Evolutionary conservation across 1,140 invertebrate genomes (phyloP).

Genomic region (Ephestia elutella): DNA sequence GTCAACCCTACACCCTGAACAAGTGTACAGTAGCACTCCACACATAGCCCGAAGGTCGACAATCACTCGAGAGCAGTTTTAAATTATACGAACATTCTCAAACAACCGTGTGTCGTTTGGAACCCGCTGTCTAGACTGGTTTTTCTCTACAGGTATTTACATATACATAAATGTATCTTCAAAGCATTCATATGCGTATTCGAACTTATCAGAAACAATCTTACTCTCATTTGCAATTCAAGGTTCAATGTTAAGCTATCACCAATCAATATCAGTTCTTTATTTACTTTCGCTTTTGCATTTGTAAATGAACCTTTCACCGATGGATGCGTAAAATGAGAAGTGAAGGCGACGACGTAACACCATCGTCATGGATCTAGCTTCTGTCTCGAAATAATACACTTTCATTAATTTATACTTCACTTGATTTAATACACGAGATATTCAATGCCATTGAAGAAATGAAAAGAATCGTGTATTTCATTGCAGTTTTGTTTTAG

Average conservation of each 20-base stretch:
- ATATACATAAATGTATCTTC: no score
- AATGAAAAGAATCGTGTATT: no score
- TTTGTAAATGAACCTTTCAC: conserved; percentile 44
- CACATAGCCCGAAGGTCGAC: conserved; percentile 18
- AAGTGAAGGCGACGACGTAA: conserved; percentile 32
- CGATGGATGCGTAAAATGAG: conserved; percentile 21
- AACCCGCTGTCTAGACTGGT: conserved; percentile 36
- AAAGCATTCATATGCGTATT: background rate
- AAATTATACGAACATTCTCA: conserved; percentile 16
- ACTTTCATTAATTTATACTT: background rate
- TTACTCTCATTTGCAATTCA: conserved; percentile 7
- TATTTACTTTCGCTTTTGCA: conserved; percentile 18
- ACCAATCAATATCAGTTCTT: background rate
- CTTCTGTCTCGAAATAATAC: background rate
- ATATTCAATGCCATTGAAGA: no score
- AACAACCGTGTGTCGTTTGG: conserved; percentile 18
- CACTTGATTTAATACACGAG: background rate
- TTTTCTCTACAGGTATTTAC: conserved; percentile 37
- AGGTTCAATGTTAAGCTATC: conserved; percentile 10
- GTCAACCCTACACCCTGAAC: conserved; percentile 7
- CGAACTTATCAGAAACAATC: background rate
- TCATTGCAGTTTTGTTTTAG: no score
- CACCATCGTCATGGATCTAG: background rate
- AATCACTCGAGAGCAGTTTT: conserved; percentile 20
- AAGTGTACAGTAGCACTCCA: conserved; percentile 9